Base-by-base conservation (phyloP, 2,797 vertebrate genomes). In the Gambelia wislizenii region DNA sequence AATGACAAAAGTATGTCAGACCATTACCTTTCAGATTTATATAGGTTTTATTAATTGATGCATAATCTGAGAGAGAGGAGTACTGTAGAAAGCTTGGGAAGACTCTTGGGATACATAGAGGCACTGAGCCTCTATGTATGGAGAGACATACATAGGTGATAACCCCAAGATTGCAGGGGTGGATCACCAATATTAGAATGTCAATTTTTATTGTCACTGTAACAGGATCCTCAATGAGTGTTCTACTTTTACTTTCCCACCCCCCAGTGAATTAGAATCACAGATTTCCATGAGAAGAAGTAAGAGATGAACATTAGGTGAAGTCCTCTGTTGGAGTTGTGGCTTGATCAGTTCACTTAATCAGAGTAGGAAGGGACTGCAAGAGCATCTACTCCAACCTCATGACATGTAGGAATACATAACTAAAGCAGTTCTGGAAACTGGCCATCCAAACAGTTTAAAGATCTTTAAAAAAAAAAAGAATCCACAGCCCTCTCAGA, bases 21-120 rank as follows among this genome's bases (percentile, higher is more conserved):
- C 89, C 16, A 80, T 78, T 72, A 49, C 6, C 12, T 64, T n/a
- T 47, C 6, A 88, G 1, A 30, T 92, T 72, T 72, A 6, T 6
- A 75, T 81, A 82, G 30, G 22, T 81, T 81, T 85, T 89, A 79
- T 79, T 59, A 72, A 89, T 84, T 79, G 14, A 30, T 47, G 12
- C 54, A 64, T 44, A 16, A 82, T 75, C 64, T 8, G 8, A 9
- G 61, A n/a, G 6, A 39, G 14, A 67, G 72, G 47, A 39, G 16
- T 39, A 61, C 33, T 16, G 18, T 1, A n/a, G 2, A 25, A 56
- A 72, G 13, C 4, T 69, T 80, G 54, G 67, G 52, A 61, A 81
- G 25, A 20, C 59, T 83, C 9, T 42, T 42, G 16, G 54, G 61
- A 2, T 20, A 30, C 18, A 49, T 6, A 56, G 12, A n/a, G 13